A percentile compares a stretch with the other conserved stretches of the same genome.
Evolutionary conservation across 2,797 vertebrate genomes (phyloP).

Genomic region (Clarias fuscus): DNA sequence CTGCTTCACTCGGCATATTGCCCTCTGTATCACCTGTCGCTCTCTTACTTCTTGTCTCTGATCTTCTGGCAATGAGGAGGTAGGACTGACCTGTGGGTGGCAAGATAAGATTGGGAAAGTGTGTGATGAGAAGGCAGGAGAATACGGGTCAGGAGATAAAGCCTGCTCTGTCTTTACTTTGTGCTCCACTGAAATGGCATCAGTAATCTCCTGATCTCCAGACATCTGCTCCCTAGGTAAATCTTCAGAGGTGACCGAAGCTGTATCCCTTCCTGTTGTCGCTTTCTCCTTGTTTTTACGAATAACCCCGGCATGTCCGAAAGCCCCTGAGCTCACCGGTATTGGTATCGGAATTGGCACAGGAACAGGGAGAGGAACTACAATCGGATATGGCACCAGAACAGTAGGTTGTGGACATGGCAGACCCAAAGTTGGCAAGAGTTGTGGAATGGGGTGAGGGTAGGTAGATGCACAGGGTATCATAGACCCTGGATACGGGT

Average conservation of each 20-base stretch:
- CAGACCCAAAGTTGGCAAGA: conserved; percentile 88
- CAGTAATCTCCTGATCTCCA: conserved; percentile 46
- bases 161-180: conserved; percentile 63
- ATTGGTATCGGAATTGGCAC: conserved; percentile 96
- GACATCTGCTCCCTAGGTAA: background rate
- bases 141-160: conserved; percentile 73
- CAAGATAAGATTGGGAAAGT: conserved; percentile 5
- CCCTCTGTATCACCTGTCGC: conserved; percentile 90
- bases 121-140: conserved; percentile 47
- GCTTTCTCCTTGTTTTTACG: conserved; percentile 53
- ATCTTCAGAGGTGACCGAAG: conserved; percentile 59
- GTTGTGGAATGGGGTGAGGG: conserved; percentile 87
- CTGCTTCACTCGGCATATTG: conserved; percentile 82
- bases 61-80: background rate
- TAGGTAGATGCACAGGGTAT: conserved; percentile 86
- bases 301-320: conserved; percentile 86
- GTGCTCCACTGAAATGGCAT: background rate
- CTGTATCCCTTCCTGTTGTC: conserved; percentile 22
- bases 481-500: conserved; percentile 86
- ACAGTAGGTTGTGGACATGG: conserved; percentile 92
- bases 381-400: conserved; percentile 94
- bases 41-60: conserved; percentile 61
- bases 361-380: conserved; percentile 92
- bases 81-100: background rate
- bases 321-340: conserved; percentile 80